Evolutionary conservation across 2,888 invertebrate genomes (phyloP).

Genomic region (Thereva unica): DNA sequence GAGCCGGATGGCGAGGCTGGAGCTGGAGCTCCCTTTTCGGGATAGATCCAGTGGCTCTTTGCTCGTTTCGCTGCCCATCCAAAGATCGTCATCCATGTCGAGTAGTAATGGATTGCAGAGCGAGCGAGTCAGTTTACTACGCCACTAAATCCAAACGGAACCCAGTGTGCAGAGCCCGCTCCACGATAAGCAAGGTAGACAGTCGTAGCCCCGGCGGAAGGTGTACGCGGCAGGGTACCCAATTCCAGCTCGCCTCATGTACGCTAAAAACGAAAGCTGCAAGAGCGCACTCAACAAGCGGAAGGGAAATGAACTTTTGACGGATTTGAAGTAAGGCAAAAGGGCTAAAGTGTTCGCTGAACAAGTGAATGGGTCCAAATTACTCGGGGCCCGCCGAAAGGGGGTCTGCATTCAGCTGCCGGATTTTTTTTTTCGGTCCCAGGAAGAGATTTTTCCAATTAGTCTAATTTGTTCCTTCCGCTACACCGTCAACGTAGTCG

Average conservation of each 20-base stretch:
- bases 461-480: conserved; percentile 46
- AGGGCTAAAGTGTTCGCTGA: conserved; percentile 6
- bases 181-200: too few species aligned
- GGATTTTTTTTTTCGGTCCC: conserved; percentile 11
- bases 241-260: conserved; percentile 30
- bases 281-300: conserved; percentile 26
- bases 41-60: not conserved
- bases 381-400: not conserved
- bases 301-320: conserved; percentile 35
- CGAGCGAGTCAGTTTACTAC: conserved; percentile 24
- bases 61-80: conserved; percentile 9
- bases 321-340: conserved; percentile 28
- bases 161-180: too few species aligned
- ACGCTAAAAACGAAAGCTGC: conserved; percentile 29
- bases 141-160: conserved; percentile 3
- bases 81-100: not conserved
- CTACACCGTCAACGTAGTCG: conserved; percentile 37
- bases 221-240: conserved; percentile 6
- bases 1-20: too few species aligned
- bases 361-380: conserved; percentile 21
- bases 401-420: conserved; percentile 11
- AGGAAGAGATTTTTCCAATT: conserved; percentile 44
- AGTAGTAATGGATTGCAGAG: conserved; percentile 4
- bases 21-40: not conserved
- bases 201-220: not conserved